These are phyloP conservation scores for Portevinia maculata DNA, from an alignment of 2,888 invertebrate species.

Conservation along the genomic window DNA sequence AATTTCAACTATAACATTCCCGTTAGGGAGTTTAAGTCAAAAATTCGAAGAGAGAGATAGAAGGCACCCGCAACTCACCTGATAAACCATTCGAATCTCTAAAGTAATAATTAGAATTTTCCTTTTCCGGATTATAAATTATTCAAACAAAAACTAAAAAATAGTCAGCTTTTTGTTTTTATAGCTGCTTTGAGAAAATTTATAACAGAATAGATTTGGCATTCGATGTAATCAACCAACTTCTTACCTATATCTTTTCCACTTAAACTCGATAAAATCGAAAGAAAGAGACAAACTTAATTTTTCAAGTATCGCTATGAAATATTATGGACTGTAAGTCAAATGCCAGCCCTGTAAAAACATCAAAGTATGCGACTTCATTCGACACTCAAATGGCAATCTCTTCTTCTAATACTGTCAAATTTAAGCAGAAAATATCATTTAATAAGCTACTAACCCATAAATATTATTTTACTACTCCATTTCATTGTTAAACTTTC, in stretches of 20 bases:
- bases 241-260: not conserved
- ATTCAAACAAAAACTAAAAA: too few relatives aligned
- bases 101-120: too few relatives aligned
- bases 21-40: too few relatives aligned
- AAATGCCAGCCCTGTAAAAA: not conserved
- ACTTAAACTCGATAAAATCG: not conserved
- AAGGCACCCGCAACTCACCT: too few relatives aligned
- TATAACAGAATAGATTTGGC: too few relatives aligned
- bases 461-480: constrained; percentile 47
- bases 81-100: too few relatives aligned
- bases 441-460: constrained; percentile 41
- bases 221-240: not conserved
- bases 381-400: constrained; percentile 8
- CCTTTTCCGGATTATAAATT: too few relatives aligned
- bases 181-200: too few relatives aligned
- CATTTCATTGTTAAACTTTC: constrained; percentile 11
- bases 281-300: not conserved
- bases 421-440: constrained; percentile 8
- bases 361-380: not conserved
- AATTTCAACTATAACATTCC: too few relatives aligned
- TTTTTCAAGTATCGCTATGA: not conserved
- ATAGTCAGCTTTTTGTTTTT: too few relatives aligned
- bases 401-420: constrained; percentile 13
- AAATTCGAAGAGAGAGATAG: too few relatives aligned
- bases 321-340: not conserved